Evolutionary conservation across 2,888 invertebrate species (phyloP), one percentile per base, ranked within the genome.

Genomic region (Lymantria monacha): DNA sequence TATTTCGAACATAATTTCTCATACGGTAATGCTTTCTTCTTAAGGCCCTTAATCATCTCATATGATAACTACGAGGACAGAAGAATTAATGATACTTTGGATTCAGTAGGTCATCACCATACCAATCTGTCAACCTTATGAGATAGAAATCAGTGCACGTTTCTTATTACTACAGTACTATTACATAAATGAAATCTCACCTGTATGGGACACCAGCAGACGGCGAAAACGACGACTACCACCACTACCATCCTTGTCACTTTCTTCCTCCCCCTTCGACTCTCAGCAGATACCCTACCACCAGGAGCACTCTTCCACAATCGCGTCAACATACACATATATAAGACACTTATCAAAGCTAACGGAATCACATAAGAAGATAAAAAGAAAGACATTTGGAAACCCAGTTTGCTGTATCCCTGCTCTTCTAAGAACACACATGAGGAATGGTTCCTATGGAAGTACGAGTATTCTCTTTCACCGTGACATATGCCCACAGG

Each of bases 151-250:
- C 22, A 22, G 3, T 22, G 22, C 2, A 22, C 22, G 22, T 3
- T 22, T 22, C 22, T 22, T 22, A 22, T 22, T 22, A 22, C 22
- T 22, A 22, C 22, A 22, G n/a, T n/a, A n/a, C n/a, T n/a, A n/a
- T 22, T 22, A 22, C 3, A 22, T 3, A 22, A 3, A 22, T 3
- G 5, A 22, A 22, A 22, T 22, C 83, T 92, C 70, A 97, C 95
- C 92, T 98, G 97, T 76, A 98, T 96, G 30, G 98, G 98, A 72
- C 96, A 94, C 98, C 98, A 98, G 87, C 98, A 97, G 41, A 97
- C 93, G 14, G 98, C 97, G 83, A 98, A 98, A 44, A 97, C 97
- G 47, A 97, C 94, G 0, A 98, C 97, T 48, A 98, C 97, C 48
- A 97, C 95, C 55, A 97, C 94, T 14, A 98, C 97, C 95, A 98